Evolutionary conservation across 2,888 invertebrate species (phyloP).

Genomic region (Synanthedon tipuliformis): DNA sequence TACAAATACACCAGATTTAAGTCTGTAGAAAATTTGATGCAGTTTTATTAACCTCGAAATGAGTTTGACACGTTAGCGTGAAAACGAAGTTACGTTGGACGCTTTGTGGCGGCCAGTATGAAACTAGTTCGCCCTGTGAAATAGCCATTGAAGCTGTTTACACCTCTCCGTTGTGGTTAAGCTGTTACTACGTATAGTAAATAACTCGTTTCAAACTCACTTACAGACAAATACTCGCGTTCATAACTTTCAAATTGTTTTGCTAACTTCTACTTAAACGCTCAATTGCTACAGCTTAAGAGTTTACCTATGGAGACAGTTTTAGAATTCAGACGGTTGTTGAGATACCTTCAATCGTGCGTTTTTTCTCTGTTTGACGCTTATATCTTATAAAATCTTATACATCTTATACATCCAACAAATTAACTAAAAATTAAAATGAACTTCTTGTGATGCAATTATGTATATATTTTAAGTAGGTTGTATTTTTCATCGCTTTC

Average conservation of each 20-base stretch:
- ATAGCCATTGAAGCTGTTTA: slow-evolving; percentile 26
- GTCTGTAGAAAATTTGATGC: slow-evolving; percentile 1
- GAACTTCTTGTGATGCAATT: too few species aligned
- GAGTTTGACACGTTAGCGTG: not conserved
- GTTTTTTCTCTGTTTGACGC: too few species aligned
- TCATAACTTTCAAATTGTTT: not conserved
- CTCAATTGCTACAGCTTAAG: not conserved
- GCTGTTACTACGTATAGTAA: not conserved
- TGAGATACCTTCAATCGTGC: too few species aligned
- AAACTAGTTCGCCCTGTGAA: slow-evolving; percentile 18
- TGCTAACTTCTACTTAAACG: not conserved
- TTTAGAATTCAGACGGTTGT: too few species aligned
- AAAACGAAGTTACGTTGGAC: not conserved
- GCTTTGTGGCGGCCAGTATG: slow-evolving; percentile 2
- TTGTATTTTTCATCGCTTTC: too few species aligned
- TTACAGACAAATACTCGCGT: not conserved
- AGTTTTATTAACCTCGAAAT: not conserved
- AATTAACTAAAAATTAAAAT: too few species aligned
- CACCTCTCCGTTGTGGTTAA: slow-evolving; percentile 4
- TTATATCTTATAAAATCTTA: too few species aligned
- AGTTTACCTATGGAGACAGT: too few species aligned
- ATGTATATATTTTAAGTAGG: too few species aligned
- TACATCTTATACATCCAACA: too few species aligned
- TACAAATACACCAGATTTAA: slow-evolving; percentile 8
- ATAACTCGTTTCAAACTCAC: not conserved